Percentiles rank a stretch among this genome's conserved stretches.
Conservation (phyloP, 2,113 vertebrate species). For the Numida meleagris region DNA sequence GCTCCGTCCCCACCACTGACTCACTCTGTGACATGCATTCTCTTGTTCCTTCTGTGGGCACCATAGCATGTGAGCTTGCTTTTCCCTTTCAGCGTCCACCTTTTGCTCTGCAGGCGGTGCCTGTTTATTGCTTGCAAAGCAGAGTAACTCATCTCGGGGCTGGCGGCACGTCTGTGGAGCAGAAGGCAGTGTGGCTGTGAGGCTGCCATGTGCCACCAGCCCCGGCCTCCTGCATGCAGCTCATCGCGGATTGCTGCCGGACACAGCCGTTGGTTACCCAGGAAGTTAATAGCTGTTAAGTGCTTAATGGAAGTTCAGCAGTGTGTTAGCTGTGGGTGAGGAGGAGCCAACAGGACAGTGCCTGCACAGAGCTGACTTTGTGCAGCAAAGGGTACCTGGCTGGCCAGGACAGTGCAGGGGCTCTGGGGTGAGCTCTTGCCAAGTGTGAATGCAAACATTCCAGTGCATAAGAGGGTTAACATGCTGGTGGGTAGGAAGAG, state of each 20-base stretch:
- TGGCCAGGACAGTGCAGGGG: not conserved
- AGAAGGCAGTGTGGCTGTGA: not conserved
- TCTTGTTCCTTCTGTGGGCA: not conserved
- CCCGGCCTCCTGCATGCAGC: not conserved
- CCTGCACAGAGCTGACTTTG: not conserved
- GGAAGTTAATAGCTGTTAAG: constrained; percentile 17
- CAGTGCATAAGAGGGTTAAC: not conserved
- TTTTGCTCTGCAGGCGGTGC: not conserved
- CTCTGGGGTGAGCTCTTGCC: not conserved
- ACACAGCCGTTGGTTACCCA: not conserved
- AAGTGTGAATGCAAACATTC: not conserved
- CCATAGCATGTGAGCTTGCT: rapidly evolving
- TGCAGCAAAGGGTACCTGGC: not conserved
- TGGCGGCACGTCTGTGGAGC: not conserved
- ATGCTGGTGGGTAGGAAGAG: not conserved
- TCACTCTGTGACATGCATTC: not conserved
- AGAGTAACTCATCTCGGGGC: not conserved
- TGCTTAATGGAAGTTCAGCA: constrained; percentile 22
- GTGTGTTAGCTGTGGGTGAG: not conserved
- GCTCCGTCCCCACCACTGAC: not conserved
- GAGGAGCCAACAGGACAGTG: not conserved
- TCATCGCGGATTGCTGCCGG: not conserved
- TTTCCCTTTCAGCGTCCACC: rapidly evolving
- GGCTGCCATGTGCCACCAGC: not conserved
- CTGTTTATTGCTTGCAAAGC: not conserved